phyloP scores from a whole-genome alignment of 2,797 vertebrate species.

The Philypnodon macrostomus region DNA sequence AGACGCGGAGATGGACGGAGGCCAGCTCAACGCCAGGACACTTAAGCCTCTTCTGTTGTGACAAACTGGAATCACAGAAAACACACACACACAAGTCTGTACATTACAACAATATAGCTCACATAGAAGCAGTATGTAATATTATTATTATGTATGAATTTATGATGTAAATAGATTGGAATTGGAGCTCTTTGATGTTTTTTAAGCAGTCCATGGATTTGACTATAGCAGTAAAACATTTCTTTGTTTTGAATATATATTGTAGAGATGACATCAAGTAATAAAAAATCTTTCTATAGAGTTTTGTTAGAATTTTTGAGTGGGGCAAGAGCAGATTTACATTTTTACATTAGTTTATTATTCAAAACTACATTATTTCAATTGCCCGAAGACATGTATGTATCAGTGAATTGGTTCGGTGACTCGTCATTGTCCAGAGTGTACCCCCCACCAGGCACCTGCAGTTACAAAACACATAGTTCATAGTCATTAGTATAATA shows the following conservation, averaged over 20 bases:
- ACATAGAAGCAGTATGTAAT: constrained; percentile 10
- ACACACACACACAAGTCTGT: constrained; percentile 16
- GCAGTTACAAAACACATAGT: no score
- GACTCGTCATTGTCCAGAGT: no score
- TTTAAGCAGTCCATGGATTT: constrained; percentile 7
- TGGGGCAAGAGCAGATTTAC: no score
- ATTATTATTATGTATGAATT: constrained; percentile 26
- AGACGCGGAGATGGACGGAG: constrained; percentile 83
- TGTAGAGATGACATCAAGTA: background rate
- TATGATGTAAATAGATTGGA: constrained; percentile 59
- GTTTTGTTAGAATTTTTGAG: no score
- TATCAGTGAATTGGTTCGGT: no score
- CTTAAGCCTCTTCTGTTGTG: constrained; percentile 43
- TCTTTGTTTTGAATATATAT: constrained; percentile 5
- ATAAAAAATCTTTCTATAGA: constrained; percentile 2
- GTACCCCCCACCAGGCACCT: no score
- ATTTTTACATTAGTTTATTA: no score
- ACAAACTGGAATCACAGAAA: constrained; percentile 20
- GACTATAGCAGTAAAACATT: background rate
- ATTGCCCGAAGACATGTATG: no score
- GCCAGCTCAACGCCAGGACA: constrained; percentile 78
- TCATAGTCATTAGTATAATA: no score
- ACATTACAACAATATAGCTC: background rate
- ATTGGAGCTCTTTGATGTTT: constrained; percentile 29
- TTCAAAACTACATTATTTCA: no score